phyloP scores from a whole-genome alignment of 2,113 vertebrate species.

The Jacana jacana region DNA sequence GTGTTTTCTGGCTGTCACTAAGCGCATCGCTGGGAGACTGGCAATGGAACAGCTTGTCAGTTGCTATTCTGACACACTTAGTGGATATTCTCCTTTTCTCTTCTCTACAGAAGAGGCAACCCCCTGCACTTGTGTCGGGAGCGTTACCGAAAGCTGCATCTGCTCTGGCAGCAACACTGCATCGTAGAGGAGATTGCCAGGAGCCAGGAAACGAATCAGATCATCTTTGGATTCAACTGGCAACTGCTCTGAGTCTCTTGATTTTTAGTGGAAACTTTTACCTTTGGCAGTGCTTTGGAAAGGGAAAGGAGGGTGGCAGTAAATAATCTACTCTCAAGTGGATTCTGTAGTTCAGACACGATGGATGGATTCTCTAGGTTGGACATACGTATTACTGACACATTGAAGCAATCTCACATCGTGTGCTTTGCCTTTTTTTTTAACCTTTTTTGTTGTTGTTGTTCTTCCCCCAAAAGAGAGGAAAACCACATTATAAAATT shows the following conservation, averaged over 20 bases:
- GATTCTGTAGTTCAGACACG: constrained; percentile 9
- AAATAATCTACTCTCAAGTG: background rate
- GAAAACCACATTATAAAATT: background rate
- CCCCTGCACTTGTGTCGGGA: constrained; percentile 91
- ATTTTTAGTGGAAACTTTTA: background rate
- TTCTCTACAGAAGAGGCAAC: constrained; percentile 81
- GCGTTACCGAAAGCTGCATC: constrained; percentile 92
- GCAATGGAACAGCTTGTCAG: background rate
- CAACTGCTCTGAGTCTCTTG: constrained; percentile 84
- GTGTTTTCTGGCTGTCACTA: background rate
- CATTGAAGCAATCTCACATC: background rate
- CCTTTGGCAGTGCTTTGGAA: constrained; percentile 6
- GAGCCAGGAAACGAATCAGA: constrained; percentile 90
- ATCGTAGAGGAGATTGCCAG: constrained; percentile 96
- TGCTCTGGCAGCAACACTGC: constrained; percentile 96
- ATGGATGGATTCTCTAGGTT: background rate
- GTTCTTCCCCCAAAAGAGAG: background rate
- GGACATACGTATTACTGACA: background rate
- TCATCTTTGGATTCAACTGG: constrained; percentile 95
- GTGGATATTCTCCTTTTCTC: background rate
- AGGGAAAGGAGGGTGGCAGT: background rate
- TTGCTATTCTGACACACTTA: background rate
- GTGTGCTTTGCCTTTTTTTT: background rate
- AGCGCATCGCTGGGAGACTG: background rate
- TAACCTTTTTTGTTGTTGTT: background rate